Evolutionary conservation across 2,888 invertebrate species (phyloP).

Genomic region (Chymomyza caudatula): DNA sequence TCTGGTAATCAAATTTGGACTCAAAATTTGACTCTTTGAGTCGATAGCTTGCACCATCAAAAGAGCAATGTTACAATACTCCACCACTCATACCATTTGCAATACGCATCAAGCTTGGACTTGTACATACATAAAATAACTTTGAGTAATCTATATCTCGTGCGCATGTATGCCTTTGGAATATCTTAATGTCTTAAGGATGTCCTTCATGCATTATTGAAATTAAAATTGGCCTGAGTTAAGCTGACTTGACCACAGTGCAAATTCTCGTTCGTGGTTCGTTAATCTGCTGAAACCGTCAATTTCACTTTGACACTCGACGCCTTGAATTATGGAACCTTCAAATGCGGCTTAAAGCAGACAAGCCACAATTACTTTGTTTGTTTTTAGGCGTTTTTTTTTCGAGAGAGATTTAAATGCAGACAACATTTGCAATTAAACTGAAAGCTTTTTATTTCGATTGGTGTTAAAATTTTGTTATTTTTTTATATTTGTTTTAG

Average conservation of each 20-base stretch:
- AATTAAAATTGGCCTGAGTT: constrained; percentile 50
- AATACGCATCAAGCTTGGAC: too few species aligned
- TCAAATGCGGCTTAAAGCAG: constrained; percentile 33
- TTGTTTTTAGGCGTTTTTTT: constrained; percentile 12
- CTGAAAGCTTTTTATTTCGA: constrained; percentile 66
- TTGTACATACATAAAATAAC: too few species aligned
- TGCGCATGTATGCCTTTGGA: not conserved
- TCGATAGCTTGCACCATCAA: too few species aligned
- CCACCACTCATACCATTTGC: too few species aligned
- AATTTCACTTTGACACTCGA: constrained; percentile 39
- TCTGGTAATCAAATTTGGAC: too few species aligned
- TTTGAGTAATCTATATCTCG: too few species aligned
- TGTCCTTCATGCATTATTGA: constrained; percentile 44
- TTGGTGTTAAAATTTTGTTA: constrained; percentile 9
- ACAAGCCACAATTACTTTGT: constrained; percentile 26
- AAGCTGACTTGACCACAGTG: constrained; percentile 15
- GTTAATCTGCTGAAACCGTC: constrained; percentile 43
- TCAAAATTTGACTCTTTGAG: too few species aligned
- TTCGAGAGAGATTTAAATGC: constrained; percentile 29
- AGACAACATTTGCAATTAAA: constrained; percentile 67
- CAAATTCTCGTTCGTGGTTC: constrained; percentile 15
- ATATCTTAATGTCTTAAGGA: not conserved
- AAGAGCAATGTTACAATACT: too few species aligned
- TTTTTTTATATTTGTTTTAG: not conserved
- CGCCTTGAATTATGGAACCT: constrained; percentile 4